Evolutionary conservation across 2,113 vertebrate species (phyloP), one percentile per base, ranked within the genome.

Genomic region (Burhinus bistriatus): DNA sequence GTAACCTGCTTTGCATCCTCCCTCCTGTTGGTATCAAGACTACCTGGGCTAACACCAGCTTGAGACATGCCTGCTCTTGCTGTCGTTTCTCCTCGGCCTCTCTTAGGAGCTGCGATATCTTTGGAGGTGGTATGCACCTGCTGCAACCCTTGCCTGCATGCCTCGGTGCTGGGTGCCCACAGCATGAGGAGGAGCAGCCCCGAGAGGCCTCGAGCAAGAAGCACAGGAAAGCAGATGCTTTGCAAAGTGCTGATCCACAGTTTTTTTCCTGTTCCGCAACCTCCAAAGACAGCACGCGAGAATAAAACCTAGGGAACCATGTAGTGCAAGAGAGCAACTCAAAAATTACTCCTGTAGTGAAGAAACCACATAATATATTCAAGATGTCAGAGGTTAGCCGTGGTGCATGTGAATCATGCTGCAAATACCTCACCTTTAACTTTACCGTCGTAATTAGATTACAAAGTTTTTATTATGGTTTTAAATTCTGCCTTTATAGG

Each of bases 381-480:
- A 98, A 95, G 96, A 98, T 98, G 97, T 98, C 96, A 97, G 97
- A 94, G 92, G 95, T 92, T 95, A 95, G 96, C 95, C 8, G 13
- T 95, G 92, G 94, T 93, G 94, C 95, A 90, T 72, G 95, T 95
- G 95, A 97, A 97, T 97, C 49, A 49, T 86, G 83, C 94, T 97
- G 79, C 92, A 97, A 98, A 97, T 93, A 93, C 93, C 95, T 98
- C 97, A 97, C 97, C 98, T 98, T 98, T 97, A 96, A 97, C 97
- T 98, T 87, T 44, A 77, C 81, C 12, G 14, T 93, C 55, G 69
- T 97, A 98, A 98, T 98, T 98, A 97, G 97, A 98, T 96, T 96
- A 97, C 95, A 72, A 82, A 97, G 95, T 95, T 98, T 98, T 98
- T 98, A 97, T 95, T 97, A 93, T 30, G 42, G 97, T 98, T 98